Percentiles rank a stretch among this genome's conserved stretches.
phyloP scores from a whole-genome alignment of 2,113 vertebrate species.

The Oryzias melastigma region DNA sequence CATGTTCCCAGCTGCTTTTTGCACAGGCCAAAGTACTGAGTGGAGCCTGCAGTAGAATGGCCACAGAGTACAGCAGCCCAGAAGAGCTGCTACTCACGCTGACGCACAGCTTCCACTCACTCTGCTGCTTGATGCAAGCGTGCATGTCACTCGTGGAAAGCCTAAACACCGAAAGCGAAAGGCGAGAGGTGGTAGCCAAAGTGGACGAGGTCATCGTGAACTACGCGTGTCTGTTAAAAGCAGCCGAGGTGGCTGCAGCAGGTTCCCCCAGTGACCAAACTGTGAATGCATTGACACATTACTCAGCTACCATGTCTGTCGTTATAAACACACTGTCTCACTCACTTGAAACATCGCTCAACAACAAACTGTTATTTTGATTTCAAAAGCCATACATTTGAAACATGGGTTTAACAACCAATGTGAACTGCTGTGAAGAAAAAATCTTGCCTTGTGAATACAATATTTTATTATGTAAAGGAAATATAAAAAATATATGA shows the following conservation, averaged over 20 bases:
- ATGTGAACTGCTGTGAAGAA: conserved; percentile 88
- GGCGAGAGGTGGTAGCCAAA: conserved; percentile 84
- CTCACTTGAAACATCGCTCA: conserved; percentile 92
- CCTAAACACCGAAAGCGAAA: conserved; percentile 82
- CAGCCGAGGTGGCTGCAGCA: conserved; percentile 84
- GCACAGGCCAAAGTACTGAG: conserved; percentile 88
- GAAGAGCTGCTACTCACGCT: conserved; percentile 92
- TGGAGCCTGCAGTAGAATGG: conserved; percentile 90
- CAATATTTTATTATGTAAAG: conserved; percentile 93
- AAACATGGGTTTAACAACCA: conserved; percentile 73
- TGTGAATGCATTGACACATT: conserved; percentile 87
- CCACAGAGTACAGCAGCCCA: conserved; percentile 84
- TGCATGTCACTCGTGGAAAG: conserved; percentile 92
- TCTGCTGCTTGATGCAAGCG: conserved; percentile 92
- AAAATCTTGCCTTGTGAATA: conserved; percentile 87
- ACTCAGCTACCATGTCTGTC: conserved; percentile 89
- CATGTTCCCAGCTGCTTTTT: conserved; percentile 85
- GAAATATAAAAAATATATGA: conserved; percentile 60
- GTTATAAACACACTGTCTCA: conserved; percentile 91
- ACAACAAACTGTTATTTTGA: conserved; percentile 84
- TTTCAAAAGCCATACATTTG: conserved; percentile 95
- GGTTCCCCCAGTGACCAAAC: conserved; percentile 81
- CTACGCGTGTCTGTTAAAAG: conserved; percentile 88
- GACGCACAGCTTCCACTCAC: conserved; percentile 93
- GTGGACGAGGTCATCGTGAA: conserved; percentile 88